Conservation (phyloP, 2,888 invertebrate species). For the Agrochola circellaris region DNA sequence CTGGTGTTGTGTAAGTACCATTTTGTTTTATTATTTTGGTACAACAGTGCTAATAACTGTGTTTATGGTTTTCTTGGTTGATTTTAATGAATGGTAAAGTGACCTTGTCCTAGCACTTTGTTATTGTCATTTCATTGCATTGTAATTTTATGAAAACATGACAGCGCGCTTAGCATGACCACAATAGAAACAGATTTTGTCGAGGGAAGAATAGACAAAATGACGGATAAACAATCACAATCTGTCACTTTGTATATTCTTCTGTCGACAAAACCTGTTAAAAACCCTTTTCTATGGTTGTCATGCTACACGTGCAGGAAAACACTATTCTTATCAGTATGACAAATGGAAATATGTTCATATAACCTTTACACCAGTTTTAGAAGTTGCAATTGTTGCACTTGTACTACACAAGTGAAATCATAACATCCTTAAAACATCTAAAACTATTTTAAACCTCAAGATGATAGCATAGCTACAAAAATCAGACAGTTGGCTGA, state of each 20-base stretch:
- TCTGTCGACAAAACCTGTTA: too few species aligned
- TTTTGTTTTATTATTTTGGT: conserved; percentile 13
- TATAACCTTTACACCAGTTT: neutral
- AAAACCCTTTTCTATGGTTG: too few species aligned
- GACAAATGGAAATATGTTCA: conserved; percentile 1
- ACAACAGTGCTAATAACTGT: neutral
- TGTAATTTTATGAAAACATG: neutral
- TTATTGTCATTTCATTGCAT: neutral
- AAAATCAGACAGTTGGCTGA: neutral
- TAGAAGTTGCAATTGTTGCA: neutral
- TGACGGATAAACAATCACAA: too few species aligned
- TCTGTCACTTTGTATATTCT: too few species aligned
- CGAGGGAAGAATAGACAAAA: too few species aligned
- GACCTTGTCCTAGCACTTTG: conserved; percentile 10
- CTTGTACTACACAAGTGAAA: neutral
- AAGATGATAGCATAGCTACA: neutral
- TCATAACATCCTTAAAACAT: neutral
- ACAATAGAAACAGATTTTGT: too few species aligned
- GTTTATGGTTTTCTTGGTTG: neutral
- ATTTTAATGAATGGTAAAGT: conserved; percentile 2
- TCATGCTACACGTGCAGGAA: too few species aligned
- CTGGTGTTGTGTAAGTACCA: conserved; percentile 94
- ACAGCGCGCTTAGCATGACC: too few species aligned
- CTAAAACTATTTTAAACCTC: neutral
- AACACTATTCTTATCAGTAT: neutral